A percentile compares a stretch with the other conserved stretches of the same genome.
phyloP scores from a whole-genome alignment of 2,113 vertebrate genomes.

The Heterochromis multidens region DNA sequence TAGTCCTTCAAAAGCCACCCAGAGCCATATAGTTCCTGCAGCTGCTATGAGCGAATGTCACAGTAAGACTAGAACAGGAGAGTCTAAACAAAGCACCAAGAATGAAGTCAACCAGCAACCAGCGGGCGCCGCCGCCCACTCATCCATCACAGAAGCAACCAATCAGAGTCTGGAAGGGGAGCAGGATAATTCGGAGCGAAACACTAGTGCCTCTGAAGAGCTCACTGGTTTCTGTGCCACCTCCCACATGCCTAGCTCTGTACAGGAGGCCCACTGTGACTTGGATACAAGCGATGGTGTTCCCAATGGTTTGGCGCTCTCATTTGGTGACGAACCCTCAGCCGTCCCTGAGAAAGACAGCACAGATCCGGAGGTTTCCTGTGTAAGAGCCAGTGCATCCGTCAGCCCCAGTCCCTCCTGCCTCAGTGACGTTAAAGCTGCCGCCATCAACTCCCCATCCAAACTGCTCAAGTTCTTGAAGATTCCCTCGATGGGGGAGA shows the following conservation, averaged over 20 bases:
- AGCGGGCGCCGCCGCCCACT: not conserved
- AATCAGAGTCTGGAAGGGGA: conserved; percentile 10
- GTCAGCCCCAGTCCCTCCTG: conserved; percentile 75
- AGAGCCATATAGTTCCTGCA: conserved; percentile 19
- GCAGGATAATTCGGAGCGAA: conserved; percentile 21
- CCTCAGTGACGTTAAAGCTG: conserved; percentile 74
- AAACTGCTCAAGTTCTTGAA: conserved; percentile 89
- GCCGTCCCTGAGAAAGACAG: conserved; percentile 54
- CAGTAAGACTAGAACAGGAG: conserved; percentile 32
- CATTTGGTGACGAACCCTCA: conserved; percentile 7
- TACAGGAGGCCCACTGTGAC: conserved; percentile 60
- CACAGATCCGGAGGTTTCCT: conserved; percentile 44
- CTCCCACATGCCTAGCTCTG: conserved; percentile 59
- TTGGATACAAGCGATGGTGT: conserved; percentile 26
- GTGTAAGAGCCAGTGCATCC: conserved; percentile 74
- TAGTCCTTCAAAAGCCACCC: conserved; percentile 65
- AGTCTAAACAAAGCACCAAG: conserved; percentile 45
- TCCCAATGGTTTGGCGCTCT: conserved; percentile 47
- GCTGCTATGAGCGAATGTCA: conserved; percentile 48
- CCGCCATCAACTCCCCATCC: conserved; percentile 81
- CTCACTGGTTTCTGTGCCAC: conserved; percentile 54
- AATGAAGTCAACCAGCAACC: conserved; percentile 51
- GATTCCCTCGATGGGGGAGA: conserved; percentile 81
- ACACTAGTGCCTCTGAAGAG: conserved; percentile 10
- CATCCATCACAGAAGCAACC: not conserved